phyloP scores from a whole-genome alignment of 2,113 vertebrate species.

The Pedionomus torquatus region DNA sequence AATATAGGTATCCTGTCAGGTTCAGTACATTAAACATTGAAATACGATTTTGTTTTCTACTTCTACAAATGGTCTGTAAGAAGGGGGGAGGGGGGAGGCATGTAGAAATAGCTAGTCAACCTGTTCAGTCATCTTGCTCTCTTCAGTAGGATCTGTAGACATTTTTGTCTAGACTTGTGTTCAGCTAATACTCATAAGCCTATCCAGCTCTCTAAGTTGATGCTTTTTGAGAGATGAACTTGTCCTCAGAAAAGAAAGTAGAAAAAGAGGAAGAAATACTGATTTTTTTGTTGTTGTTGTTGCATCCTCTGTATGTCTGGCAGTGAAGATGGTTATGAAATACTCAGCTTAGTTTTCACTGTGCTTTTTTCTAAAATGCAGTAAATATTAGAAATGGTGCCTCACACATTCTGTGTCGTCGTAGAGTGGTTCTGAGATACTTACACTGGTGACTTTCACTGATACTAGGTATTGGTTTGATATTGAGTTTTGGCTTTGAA shows the following conservation, averaged over 20 bases:
- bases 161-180: neutral
- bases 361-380: neutral
- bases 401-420: neutral
- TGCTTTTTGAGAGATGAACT: neutral
- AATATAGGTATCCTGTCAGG: neutral
- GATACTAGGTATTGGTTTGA: neutral
- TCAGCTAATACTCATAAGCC: neutral
- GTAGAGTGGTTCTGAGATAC: neutral
- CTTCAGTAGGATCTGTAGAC: neutral
- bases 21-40: neutral
- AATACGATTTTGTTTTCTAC: neutral
- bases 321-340: neutral
- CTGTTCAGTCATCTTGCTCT: neutral
- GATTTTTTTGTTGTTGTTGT: neutral
- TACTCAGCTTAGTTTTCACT: neutral
- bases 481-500: neutral
- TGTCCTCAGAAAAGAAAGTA: neutral
- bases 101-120: neutral
- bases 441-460: neutral
- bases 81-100: neutral
- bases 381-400: neutral
- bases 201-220: neutral
- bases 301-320: neutral
- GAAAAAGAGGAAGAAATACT: neutral
- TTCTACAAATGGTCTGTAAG: neutral